Evolutionary conservation across 2,113 vertebrate species (phyloP).

Genomic region (Rhinoderma darwinii): DNA sequence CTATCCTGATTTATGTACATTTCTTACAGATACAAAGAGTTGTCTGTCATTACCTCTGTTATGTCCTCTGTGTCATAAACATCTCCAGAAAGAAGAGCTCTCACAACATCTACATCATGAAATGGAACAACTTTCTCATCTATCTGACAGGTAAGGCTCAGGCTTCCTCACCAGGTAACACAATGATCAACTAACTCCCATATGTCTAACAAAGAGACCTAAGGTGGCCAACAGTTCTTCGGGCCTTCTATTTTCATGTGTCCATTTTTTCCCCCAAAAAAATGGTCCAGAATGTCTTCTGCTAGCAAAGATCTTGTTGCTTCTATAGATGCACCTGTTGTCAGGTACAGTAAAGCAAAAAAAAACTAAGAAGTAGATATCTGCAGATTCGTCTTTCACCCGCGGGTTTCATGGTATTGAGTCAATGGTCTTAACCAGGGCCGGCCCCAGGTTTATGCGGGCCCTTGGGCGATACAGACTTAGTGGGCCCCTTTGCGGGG

Average conservation of each 20-base stretch:
- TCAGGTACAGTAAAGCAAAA: too few species aligned
- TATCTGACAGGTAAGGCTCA: conserved; percentile 52
- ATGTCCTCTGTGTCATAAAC: conserved; percentile 59
- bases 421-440: neutral
- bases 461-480: too few species aligned
- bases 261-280: too few species aligned
- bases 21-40: conserved; percentile 39
- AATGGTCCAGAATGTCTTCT: too few species aligned
- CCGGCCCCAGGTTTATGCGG: too few species aligned
- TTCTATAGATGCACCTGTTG: too few species aligned
- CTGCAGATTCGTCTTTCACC: too few species aligned
- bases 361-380: too few species aligned
- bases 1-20: neutral
- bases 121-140: conserved; percentile 42
- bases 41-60: conserved; percentile 7
- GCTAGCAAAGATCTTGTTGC: too few species aligned
- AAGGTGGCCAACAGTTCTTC: neutral
- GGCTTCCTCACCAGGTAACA: neutral
- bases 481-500: too few species aligned
- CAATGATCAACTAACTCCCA: neutral
- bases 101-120: conserved; percentile 54
- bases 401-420: neutral
- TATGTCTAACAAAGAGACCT: neutral
- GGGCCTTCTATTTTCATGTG: too few species aligned
- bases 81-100: conserved; percentile 57